Evolutionary conservation across 2,797 vertebrate genomes (phyloP), one percentile per base, ranked within the genome.

Genomic region (Cossypha niveicapilla): DNA sequence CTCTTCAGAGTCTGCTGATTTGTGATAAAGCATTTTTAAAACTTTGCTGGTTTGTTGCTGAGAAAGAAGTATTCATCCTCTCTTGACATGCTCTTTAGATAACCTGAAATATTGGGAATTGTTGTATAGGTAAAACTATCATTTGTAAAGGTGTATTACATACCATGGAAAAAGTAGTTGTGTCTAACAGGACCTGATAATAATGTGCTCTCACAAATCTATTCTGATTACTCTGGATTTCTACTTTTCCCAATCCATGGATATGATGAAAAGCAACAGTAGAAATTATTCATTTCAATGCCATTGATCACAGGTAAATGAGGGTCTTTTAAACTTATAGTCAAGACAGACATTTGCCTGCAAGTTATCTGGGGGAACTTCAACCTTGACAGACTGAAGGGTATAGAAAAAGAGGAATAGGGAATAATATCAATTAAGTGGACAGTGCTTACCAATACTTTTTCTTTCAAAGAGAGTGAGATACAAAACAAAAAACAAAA

Each of bases 111-210:
- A 65, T 13, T 60, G 14, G 34, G 6, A 54, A 34, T 28, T 50
- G 0, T 35, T 71, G 15, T 23, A 13, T 50, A 71, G 45, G 30
- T 65, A 72, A 77, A 79, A 80, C 5, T 39, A 32, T 19, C 63
- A 22, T 18, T 13, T 73, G 18, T 50, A 57, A 61, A 83, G 13
- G 0, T 3, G 9, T 28, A 37, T 32, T 78, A 47, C 0, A 0
- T 42, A 44, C 6, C 37, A 7, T 21, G 10, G 53, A 57, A 65
- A 65, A 81, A 66, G 48, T 0, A 62, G 4, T 44, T 62, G 9
- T 5, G 22, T n/a, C 47, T 66, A 86, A 63, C 5, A 58, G 16
- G 16, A 62, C 8, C 11, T 37, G 56, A 67, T 42, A 77, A 35
- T 27, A 50, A 53, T 6, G 2, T 67, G 10, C 3, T 62, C 4